Evolutionary conservation across 2,888 invertebrate genomes (phyloP), one percentile per base, ranked within the genome.

Genomic region (Epsilonema sp.): DNA sequence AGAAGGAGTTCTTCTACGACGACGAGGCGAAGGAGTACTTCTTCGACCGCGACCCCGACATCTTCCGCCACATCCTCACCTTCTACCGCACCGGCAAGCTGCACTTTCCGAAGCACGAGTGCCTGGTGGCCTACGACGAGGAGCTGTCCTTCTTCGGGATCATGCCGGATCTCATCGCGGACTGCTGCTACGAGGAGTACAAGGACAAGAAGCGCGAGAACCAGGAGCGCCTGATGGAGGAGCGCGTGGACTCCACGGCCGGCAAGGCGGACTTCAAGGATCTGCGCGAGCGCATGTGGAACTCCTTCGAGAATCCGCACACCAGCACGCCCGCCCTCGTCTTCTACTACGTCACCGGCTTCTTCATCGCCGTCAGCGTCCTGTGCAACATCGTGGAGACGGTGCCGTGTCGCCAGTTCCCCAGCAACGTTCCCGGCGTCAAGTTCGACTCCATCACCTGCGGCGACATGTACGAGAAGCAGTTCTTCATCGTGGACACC

Each of bases 101-200:
- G 50, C 92, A 94, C 71, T 94, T 89, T 68, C 94, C 97, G 42
- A 90, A 90, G 72, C 92, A 94, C 74, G 97, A 99, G 74, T 97
- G 97, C 67, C 75, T 97, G 58, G 89, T 89, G 50, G 87, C 90
- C 52, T 97, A 97, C 71, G 97, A 97, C 70, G 97, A 99, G 70
- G 97, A 97, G 71, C 72, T 97, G 58, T 89, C 94, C 47, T 99
- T 97, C 71, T 99, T 97, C 68, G 97, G 97, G 44, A 97, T 99
- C 55, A 73, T 89, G 60, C 87, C 89, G 45, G 89, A 90, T 66
- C 83, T 90, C 52, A 89, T 92, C 61, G 84, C 94, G 22, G 97
- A 99, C 68, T 99, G 97, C 69, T 97, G 97, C 69, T 97, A 97
- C 70, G 97, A 99, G 71, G 97, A 97, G 67, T 99, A 99, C 70